Base-by-base conservation (phyloP, 1,140 invertebrate species). In the Hyphantria cunea region DNA sequence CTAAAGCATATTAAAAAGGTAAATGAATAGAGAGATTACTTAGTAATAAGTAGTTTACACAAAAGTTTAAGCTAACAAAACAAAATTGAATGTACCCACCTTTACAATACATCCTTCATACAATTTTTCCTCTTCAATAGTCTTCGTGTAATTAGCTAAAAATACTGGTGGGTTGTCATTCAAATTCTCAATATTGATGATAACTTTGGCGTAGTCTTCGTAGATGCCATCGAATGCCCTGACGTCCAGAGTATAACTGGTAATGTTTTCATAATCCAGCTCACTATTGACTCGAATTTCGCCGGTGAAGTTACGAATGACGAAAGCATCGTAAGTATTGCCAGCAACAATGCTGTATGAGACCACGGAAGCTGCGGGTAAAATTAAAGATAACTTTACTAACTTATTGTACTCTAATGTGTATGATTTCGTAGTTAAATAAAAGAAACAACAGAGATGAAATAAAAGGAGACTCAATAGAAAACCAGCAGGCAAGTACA, bases 101-200 rank as follows among this genome's bases (percentile, higher is more conserved):
- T 81, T 92, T 9, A 94, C 92, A 76, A 95, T 93, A 76, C 95
- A 95, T 49, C 93, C 92, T 56, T 91, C 82, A 51, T 93, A 89
- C 10, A 94, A 68, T 51, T 86, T 90, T 78, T 96, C 95, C 82
- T 97, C 96, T 48, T 93, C 86, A 50, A 96, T 95, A 3, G 93
- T 95, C 9, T 93, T 94, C 53, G 94, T 95, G 65, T 92, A 92
- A 50, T 92, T 93, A 0, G 94, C 85, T 45, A 94, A 89, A 75
- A 98, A 97, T 0, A 94, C 92, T 0, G 96, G 96, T 0, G 93
- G 93, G 84, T 97, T 96, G 76, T 97, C 96, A 76, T 97, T 97
- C 3, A 97, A 93, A 76, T 97, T 96, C 62, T 93, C 93, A 45
- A 98, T 95, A 59, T 94, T 94, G 17, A 98, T 96, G 17, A 93